Conservation (phyloP, 2,113 vertebrate genomes). For the Casuarius casuarius region DNA sequence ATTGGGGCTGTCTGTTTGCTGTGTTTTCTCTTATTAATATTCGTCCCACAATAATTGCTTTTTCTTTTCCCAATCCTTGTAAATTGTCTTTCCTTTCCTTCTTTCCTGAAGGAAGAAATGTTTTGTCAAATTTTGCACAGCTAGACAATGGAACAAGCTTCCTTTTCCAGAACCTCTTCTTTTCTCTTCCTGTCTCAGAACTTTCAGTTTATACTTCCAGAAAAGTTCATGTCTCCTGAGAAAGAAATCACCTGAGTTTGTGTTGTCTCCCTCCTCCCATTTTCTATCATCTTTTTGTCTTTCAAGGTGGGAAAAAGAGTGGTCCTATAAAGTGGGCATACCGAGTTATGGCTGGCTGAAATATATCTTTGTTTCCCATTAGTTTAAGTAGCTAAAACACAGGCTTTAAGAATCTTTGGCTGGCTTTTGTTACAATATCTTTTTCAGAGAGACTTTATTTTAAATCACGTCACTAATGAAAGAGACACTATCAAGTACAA, state of each 20-base stretch:
- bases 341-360: neutral
- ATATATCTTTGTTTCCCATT: neutral
- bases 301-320: neutral
- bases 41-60: neutral
- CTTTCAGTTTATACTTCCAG: neutral
- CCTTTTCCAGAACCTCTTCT: neutral
- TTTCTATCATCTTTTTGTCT: neutral
- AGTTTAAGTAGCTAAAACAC: neutral
- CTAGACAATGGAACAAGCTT: neutral
- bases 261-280: neutral
- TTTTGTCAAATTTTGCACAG: neutral
- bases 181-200: neutral
- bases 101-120: neutral
- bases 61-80: neutral
- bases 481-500: neutral
- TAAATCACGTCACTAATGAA: neutral
- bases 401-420: neutral
- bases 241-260: neutral
- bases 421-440: neutral
- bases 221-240: neutral
- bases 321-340: neutral
- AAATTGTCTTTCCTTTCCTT: neutral
- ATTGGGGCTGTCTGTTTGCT: neutral
- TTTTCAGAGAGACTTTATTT: neutral
- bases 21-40: constrained; percentile 12